Evolutionary conservation across 2,113 vertebrate genomes (phyloP), one percentile per base, ranked within the genome.

Genomic region (Poecile atricapillus): DNA sequence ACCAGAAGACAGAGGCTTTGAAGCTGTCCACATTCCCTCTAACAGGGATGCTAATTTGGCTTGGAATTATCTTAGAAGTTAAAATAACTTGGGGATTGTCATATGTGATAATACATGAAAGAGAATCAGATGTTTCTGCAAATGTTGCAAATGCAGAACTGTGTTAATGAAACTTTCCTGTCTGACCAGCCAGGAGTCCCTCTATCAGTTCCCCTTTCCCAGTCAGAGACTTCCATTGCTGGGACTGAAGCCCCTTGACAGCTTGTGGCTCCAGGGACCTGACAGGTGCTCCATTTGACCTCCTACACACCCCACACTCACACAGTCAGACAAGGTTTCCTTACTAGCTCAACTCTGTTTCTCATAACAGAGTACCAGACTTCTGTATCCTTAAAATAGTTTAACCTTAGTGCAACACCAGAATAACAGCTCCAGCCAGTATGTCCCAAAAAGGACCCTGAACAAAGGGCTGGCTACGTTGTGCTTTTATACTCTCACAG

Each of bases 201-300:
- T 22, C 17, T 55, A 21, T 22, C 47, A 31, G n/a, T 47, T 47
- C 25, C 20, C 15, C 17, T 60, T 44, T 20, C n/a, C 53, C 39
- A 52, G 1, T 16, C 22, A 68, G 37, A 73, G 50, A 39, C 16
- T 35, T 68, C n/a, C 16, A 30, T 9, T 46, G 69, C 28, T 11
- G 10, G 37, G 31, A 59, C 23, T 44, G 46, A 60, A 75, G 22
- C 6, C 46, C 11, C 9, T 30, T n/a, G 0, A 0, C 20, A 60
- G 28, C 0, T 0, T 9, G n/a, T 39, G 56, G 30, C n/a, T 41
- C 58, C 58, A 47, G 56, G 43, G 11, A 75, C 24, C 9, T 0
- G 0, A 24, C 23, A 18, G 28, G 7, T 44, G 28, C 16, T 19
- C 23, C 23, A 9, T 33, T 15, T 46, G 46, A 60, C 23, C 16